A percentile compares a stretch with the other conserved stretches of the same genome.
Conservation (phyloP, 2,113 vertebrate species). For the Aspiorhynchus laticeps region DNA sequence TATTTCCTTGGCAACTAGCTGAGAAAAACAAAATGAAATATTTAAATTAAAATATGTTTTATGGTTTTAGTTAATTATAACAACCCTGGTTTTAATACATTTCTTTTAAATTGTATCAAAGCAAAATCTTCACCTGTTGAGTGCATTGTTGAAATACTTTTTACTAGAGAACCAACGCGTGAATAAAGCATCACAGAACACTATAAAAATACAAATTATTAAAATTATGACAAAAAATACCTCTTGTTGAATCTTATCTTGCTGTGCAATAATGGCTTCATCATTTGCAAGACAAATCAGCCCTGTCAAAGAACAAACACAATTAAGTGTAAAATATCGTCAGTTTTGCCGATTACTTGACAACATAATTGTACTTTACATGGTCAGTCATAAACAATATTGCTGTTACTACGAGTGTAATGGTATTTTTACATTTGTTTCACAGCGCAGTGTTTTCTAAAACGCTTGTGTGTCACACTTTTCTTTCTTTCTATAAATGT, state of each 20-base stretch:
- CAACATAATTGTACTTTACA: not conserved
- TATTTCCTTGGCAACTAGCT: not conserved
- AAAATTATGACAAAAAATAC: constrained; percentile 65
- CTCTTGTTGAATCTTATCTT: constrained; percentile 93
- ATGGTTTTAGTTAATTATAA: not conserved
- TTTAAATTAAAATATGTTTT: not conserved
- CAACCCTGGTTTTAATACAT: not conserved
- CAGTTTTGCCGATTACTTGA: too few relatives aligned
- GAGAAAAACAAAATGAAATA: not conserved
- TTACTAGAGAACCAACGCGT: not conserved
- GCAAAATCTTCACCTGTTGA: not conserved
- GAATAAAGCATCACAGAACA: not conserved
- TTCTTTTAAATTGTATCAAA: not conserved
- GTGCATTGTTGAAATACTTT: not conserved
- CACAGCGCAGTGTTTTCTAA: not conserved
- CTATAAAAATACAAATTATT: not conserved
- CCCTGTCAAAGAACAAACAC: constrained; percentile 66
- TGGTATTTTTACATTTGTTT: not conserved
- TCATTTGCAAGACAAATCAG: constrained; percentile 90
- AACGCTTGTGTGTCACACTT: not conserved
- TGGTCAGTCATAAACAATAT: not conserved
- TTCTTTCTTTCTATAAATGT: too few relatives aligned
- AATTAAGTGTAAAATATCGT: not conserved
- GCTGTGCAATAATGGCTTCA: constrained; percentile 93
- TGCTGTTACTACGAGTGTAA: not conserved